A percentile compares a stretch with the other conserved stretches of the same genome.
phyloP scores from a whole-genome alignment of 2,797 vertebrate genomes.

The Ptychadena robeensis region DNA sequence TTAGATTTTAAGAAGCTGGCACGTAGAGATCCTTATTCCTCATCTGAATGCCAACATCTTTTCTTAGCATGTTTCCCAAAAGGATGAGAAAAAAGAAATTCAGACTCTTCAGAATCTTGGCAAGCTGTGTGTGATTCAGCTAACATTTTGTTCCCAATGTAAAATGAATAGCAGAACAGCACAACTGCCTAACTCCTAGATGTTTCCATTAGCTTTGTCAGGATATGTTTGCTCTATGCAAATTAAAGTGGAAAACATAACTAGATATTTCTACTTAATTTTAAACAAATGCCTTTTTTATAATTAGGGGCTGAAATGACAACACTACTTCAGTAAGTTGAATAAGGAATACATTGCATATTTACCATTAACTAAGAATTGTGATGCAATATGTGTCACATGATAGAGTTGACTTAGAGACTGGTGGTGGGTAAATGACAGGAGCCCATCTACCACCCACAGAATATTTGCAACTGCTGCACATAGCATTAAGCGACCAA shows the following conservation, averaged over 20 bases:
- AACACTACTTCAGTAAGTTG: no score
- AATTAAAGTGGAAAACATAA: no score
- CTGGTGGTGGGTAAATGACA: no score
- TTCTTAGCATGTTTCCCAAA: conserved; percentile 32
- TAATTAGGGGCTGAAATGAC: no score
- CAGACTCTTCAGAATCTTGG: conserved; percentile 21
- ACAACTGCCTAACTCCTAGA: neutral
- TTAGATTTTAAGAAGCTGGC: neutral
- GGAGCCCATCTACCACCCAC: no score
- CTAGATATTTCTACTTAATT: neutral
- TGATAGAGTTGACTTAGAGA: no score
- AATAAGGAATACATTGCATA: no score
- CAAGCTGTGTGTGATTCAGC: conserved; percentile 10
- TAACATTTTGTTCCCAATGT: conserved; percentile 26
- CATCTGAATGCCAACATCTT: conserved; percentile 33
- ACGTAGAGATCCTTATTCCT: neutral
- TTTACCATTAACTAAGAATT: no score
- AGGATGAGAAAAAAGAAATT: conserved; percentile 23
- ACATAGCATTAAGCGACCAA: no score
- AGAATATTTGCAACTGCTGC: no score
- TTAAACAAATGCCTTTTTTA: no score
- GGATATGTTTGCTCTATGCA: conserved; percentile 23
- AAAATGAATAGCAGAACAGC: neutral
- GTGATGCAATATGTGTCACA: no score
- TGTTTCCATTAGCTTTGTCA: neutral